Evolutionary conservation across 2,888 invertebrate genomes (phyloP), one percentile per base, ranked within the genome.

Genomic region (Auanema sp.): DNA sequence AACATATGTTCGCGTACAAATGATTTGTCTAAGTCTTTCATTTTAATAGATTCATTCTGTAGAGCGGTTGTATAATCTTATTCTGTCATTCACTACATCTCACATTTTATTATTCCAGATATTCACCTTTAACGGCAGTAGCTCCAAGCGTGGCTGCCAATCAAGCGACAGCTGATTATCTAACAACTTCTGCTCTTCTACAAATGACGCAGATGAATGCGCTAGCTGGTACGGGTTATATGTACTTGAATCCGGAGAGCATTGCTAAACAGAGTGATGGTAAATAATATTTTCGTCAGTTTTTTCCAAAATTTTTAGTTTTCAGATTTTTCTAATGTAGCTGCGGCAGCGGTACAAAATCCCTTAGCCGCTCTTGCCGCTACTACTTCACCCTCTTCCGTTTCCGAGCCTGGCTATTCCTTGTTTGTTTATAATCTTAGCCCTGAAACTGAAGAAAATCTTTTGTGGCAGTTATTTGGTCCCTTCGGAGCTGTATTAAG

Each of bases 401-500:
- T 64, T 1, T 66, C 68, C 40, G 66, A 69, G 16, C 91, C 91
- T 68, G 93, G 93, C 72, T 92, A 91, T 91, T 92, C 91, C 86
- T 91, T 93, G 85, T 93, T 93, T 86, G 92, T 93, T 68, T 92
- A 92, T 88, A 93, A 93, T 86, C 88, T 93, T 83, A 91, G 91
- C 58, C 91, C 92, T 71, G 93, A 93, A 84, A 92, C 92, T 2
- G 92, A 93, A 85, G 93, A 93, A 85, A 91, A 91, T 85, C 89
- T 91, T 72, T 88, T 93, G 78, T 93, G 92, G 92, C 92, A 93
- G 88, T 88, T 93, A 80, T 96, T 96, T 87, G 95, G 94, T 73
- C 95, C 95, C 53, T 96, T 95, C 84, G 95, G 95, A 82, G 94
- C 94, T 82, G 94, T 96, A 84, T 92, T 94, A 87, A 92, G 91